Conservation (phyloP, 1,140 invertebrate species). For the Cecropterus lyciades region DNA sequence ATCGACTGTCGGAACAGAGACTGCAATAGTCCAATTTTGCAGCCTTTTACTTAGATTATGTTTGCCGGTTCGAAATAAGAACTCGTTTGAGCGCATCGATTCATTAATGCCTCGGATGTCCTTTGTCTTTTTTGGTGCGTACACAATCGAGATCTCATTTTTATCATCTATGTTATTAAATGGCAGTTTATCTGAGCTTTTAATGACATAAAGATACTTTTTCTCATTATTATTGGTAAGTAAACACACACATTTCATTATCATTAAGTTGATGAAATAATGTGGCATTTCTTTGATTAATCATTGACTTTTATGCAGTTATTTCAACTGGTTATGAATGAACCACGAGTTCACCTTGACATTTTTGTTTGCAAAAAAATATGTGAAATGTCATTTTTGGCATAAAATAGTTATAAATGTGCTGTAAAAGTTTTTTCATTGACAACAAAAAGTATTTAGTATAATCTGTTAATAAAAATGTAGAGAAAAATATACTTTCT, state of each 20-base stretch:
- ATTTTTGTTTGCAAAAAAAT: neutral
- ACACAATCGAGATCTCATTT: conserved; percentile 1
- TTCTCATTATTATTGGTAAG: too few relatives aligned
- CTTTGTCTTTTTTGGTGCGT: conserved; percentile 45
- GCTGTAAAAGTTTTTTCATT: too few relatives aligned
- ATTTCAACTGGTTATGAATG: neutral
- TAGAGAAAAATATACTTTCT: too few relatives aligned
- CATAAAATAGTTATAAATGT: neutral
- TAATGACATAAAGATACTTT: too few relatives aligned
- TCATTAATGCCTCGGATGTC: conserved; percentile 43
- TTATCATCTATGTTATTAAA: conserved; percentile 1
- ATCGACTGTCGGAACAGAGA: conserved; percentile 76
- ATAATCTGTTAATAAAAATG: too few relatives aligned
- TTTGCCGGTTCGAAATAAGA: conserved; percentile 59
- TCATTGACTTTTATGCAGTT: too few relatives aligned
- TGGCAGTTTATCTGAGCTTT: neutral
- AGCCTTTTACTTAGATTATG: conserved; percentile 81
- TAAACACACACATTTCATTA: too few relatives aligned
- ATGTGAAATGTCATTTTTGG: neutral
- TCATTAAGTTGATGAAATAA: too few relatives aligned
- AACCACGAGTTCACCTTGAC: neutral
- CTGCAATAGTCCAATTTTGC: conserved; percentile 82
- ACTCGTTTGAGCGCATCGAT: conserved; percentile 54
- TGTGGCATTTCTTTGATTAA: too few relatives aligned
- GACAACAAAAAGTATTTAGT: too few relatives aligned